A percentile compares a stretch with the other conserved stretches of the same genome.
phyloP scores from a whole-genome alignment of 2,888 invertebrate species.

The Cancer borealis region DNA sequence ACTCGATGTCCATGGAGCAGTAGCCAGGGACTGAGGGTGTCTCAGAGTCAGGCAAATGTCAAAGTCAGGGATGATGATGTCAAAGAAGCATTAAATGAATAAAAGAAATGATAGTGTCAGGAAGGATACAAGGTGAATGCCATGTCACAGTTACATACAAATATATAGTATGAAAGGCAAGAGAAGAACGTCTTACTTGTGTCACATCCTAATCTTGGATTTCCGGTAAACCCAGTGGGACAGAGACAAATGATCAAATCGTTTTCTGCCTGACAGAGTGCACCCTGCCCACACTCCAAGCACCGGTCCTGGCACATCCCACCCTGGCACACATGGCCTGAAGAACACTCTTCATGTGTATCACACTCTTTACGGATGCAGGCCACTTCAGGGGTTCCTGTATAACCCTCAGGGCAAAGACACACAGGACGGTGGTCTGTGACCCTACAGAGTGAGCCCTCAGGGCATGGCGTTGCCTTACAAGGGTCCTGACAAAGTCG shows the following conservation, averaged over 20 bases:
- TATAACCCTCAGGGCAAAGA: conserved; percentile 89
- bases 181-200: conserved; percentile 76
- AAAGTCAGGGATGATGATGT: conserved; percentile 50
- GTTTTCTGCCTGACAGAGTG: conserved; percentile 86
- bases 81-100: conserved; percentile 37
- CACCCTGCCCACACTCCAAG: conserved; percentile 89
- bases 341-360: conserved; percentile 87
- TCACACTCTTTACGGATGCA: conserved; percentile 84
- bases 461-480: conserved; percentile 79
- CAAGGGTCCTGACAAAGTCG: conserved; percentile 92
- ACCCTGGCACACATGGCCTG: conserved; percentile 86
- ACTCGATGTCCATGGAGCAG: conserved; percentile 91
- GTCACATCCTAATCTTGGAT: conserved; percentile 85
- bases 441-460: conserved; percentile 82
- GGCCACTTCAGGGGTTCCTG: conserved; percentile 90
- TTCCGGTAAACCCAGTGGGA: conserved; percentile 89
- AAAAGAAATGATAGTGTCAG: conserved; percentile 38
- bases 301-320: conserved; percentile 89
- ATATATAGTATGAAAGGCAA: conserved; percentile 12
- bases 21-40: conserved; percentile 80
- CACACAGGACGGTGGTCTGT: conserved; percentile 92
- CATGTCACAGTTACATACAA: neutral
- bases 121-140: neutral
- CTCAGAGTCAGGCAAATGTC: conserved; percentile 65
- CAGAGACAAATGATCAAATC: conserved; percentile 91